Conservation (phyloP, 2,113 vertebrate species). For the Heterochromis multidens region DNA sequence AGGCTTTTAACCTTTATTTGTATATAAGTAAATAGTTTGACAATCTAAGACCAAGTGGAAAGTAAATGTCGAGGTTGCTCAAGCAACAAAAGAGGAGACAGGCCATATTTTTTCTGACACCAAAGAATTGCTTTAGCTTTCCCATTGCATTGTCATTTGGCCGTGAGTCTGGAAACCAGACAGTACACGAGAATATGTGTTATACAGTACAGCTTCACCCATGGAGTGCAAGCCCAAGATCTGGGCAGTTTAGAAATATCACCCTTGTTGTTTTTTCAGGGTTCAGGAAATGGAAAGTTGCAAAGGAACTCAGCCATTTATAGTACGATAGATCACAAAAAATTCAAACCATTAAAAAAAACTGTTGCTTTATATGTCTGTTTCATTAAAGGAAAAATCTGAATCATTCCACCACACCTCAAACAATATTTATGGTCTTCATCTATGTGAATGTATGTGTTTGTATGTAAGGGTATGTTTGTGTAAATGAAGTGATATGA, state of each 20-base stretch:
- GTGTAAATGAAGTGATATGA: conserved; percentile 6
- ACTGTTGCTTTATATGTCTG: neutral
- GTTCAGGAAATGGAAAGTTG: conserved; percentile 30
- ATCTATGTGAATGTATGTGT: neutral
- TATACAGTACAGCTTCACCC: neutral
- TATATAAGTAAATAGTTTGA: conserved; percentile 79
- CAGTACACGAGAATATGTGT: neutral
- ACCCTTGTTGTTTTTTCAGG: neutral
- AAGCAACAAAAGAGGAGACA: conserved; percentile 68
- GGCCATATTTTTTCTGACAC: conserved; percentile 80
- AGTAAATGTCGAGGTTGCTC: conserved; percentile 68
- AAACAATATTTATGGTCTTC: conserved; percentile 13
- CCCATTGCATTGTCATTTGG: conserved; percentile 37
- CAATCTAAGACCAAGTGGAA: conserved; percentile 80
- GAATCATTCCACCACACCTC: conserved; percentile 17
- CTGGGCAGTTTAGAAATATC: neutral
- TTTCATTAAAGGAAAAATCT: neutral
- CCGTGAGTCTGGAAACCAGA: neutral
- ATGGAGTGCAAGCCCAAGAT: neutral
- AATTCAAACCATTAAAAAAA: neutral
- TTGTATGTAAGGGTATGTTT: conserved; percentile 1
- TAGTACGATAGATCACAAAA: neutral
- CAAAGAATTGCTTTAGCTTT: conserved; percentile 79
- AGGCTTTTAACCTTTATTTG: conserved; percentile 73
- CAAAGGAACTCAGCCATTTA: conserved; percentile 33